Evolutionary conservation across 2,797 vertebrate genomes (phyloP).

Genomic region (Fratercula arctica): DNA sequence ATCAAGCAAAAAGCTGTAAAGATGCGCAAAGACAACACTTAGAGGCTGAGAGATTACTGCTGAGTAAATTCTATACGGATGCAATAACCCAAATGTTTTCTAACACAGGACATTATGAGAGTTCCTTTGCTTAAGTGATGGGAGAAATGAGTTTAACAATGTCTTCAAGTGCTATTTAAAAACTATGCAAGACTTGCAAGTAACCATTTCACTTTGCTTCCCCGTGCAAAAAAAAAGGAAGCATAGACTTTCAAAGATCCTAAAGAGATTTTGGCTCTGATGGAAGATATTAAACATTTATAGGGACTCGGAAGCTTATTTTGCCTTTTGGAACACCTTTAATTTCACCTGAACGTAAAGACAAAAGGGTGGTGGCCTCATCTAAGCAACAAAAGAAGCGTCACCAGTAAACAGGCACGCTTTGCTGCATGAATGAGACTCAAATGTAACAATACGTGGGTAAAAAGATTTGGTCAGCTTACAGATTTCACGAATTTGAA

Average conservation of each 20-base stretch:
- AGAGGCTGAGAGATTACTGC: neutral
- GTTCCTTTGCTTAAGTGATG: neutral
- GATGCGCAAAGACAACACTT: neutral
- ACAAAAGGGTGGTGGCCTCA: neutral
- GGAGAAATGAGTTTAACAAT: neutral
- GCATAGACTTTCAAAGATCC: neutral
- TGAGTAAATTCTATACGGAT: neutral
- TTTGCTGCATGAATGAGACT: neutral
- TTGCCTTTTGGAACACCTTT: neutral
- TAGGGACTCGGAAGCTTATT: neutral
- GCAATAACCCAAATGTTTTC: neutral
- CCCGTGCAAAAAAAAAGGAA: neutral
- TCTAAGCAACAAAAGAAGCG: neutral
- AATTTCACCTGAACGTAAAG: neutral
- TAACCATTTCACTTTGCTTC: neutral
- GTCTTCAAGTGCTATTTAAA: neutral
- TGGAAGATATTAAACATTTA: neutral
- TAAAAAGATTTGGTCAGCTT: neutral
- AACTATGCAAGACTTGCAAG: neutral
- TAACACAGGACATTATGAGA: neutral
- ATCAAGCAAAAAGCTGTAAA: neutral
- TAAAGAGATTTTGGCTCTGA: neutral
- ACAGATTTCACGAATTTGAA: neutral
- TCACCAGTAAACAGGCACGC: neutral
- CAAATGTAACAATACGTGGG: neutral